Evolutionary conservation across 1,140 invertebrate species (phyloP).

Genomic region (Nasonia longicornis): DNA sequence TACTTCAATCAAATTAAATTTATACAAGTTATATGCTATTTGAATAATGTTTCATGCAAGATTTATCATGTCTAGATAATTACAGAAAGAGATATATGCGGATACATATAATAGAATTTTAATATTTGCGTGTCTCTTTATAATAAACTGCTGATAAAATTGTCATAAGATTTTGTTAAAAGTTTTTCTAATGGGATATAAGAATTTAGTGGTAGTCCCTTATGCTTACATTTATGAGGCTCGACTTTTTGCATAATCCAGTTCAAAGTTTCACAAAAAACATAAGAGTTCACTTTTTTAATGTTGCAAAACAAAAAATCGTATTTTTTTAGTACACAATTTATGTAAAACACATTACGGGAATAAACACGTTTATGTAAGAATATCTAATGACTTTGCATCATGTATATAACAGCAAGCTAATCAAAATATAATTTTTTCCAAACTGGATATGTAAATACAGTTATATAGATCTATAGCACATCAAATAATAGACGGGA

Average conservation of each 20-base stretch:
- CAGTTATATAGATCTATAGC: slow-evolving; percentile 56
- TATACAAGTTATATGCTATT: slow-evolving; percentile 16
- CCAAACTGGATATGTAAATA: slow-evolving; percentile 52
- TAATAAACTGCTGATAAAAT: slow-evolving; percentile 22
- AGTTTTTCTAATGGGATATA: not conserved
- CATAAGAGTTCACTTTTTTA: not conserved
- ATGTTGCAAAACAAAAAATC: slow-evolving; percentile 20
- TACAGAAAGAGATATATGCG: slow-evolving; percentile 25
- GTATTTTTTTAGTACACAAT: slow-evolving; percentile 31
- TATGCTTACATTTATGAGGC: slow-evolving; percentile 22
- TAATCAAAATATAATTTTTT: slow-evolving; percentile 47
- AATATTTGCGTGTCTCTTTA: slow-evolving; percentile 22
- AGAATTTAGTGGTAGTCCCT: slow-evolving; percentile 9
- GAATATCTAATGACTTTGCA: slow-evolving; percentile 37
- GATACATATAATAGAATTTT: slow-evolving; percentile 21
- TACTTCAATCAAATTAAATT: slow-evolving; percentile 21
- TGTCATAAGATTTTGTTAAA: slow-evolving; percentile 9
- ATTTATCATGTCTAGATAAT: slow-evolving; percentile 30
- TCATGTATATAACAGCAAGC: slow-evolving; percentile 45
- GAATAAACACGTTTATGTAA: slow-evolving; percentile 42
- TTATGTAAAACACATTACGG: slow-evolving; percentile 29
- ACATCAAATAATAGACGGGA: slow-evolving; percentile 57
- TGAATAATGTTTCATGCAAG: slow-evolving; percentile 25
- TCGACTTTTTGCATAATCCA: slow-evolving; percentile 9
- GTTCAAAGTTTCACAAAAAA: slow-evolving; percentile 25